Evolutionary conservation across 2,888 invertebrate species (phyloP).

Genomic region (Lumbricus terrestris): DNA sequence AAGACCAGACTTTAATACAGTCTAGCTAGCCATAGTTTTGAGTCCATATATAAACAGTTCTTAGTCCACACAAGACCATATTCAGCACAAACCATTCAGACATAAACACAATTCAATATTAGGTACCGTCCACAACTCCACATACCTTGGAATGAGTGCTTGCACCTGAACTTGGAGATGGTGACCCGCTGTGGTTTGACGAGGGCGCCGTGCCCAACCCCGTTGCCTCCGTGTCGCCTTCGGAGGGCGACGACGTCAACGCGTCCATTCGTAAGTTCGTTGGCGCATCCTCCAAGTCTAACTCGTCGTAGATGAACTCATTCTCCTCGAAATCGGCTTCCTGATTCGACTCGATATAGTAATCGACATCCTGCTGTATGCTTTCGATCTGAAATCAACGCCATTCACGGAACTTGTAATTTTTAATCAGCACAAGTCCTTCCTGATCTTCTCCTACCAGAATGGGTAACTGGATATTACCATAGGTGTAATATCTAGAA

Average conservation of each 20-base stretch:
- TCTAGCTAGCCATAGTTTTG: too few species aligned
- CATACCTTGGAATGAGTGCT: conserved; percentile 58
- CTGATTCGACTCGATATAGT: conserved; percentile 91
- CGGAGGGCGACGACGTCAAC: conserved; percentile 50
- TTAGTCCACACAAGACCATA: too few species aligned
- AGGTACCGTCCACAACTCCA: neutral
- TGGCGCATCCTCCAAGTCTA: conserved; percentile 70
- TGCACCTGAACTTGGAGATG: conserved; percentile 59
- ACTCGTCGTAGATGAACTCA: conserved; percentile 93
- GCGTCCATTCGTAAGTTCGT: conserved; percentile 39
- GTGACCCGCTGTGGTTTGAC: conserved; percentile 58
- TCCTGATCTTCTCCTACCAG: too few species aligned
- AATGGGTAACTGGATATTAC: too few species aligned
- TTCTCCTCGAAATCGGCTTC: conserved; percentile 90
- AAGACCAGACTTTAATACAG: too few species aligned
- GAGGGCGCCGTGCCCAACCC: conserved; percentile 52
- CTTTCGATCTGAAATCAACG: conserved; percentile 73
- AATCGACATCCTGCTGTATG: conserved; percentile 95
- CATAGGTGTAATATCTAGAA: too few species aligned
- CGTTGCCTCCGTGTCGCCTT: conserved; percentile 55
- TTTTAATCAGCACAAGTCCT: too few species aligned
- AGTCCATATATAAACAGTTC: too few species aligned
- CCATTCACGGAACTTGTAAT: neutral
- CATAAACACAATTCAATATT: neutral
- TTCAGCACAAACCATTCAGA: neutral